These are phyloP conservation scores for Agriopis aurantiaria DNA, from an alignment of 2,888 invertebrate species.

Conservation along the genomic window DNA sequence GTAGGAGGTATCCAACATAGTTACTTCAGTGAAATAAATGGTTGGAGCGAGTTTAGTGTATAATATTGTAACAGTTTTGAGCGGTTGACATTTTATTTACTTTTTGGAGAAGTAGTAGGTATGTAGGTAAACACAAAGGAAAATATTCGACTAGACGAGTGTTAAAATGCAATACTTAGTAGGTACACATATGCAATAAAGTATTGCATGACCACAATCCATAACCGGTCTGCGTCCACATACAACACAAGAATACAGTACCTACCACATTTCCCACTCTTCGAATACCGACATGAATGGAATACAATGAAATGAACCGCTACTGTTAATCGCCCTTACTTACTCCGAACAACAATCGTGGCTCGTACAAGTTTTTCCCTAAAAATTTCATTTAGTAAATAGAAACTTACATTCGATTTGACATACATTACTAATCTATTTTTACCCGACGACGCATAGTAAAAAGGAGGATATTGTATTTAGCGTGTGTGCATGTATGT, in stretches of 20 bases:
- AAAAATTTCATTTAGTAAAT: conserved; percentile 6
- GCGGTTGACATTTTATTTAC: neutral
- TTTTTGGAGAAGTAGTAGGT: neutral
- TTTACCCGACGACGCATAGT: too few species aligned
- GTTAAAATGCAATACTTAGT: conserved; percentile 25
- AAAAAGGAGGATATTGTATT: too few species aligned
- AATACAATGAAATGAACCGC: conserved; percentile 48
- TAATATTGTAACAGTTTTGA: too few species aligned
- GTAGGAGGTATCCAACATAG: too few species aligned
- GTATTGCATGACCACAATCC: conserved; percentile 68
- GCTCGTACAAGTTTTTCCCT: conserved; percentile 20
- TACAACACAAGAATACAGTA: conserved; percentile 43
- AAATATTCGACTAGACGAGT: neutral
- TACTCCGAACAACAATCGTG: conserved; percentile 25
- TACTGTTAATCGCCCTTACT: conserved; percentile 45
- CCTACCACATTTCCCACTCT: conserved; percentile 40
- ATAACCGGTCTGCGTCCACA: conserved; percentile 62
- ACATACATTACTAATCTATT: too few species aligned
- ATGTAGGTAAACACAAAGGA: neutral
- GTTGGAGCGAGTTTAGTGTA: too few species aligned
- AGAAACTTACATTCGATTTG: too few species aligned
- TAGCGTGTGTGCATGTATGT: too few species aligned
- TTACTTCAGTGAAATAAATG: too few species aligned
- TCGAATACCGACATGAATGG: conserved; percentile 43
- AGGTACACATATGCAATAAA: conserved; percentile 35